Evolutionary conservation across 1,140 invertebrate genomes (phyloP).

Genomic region (Drosophila obscura): DNA sequence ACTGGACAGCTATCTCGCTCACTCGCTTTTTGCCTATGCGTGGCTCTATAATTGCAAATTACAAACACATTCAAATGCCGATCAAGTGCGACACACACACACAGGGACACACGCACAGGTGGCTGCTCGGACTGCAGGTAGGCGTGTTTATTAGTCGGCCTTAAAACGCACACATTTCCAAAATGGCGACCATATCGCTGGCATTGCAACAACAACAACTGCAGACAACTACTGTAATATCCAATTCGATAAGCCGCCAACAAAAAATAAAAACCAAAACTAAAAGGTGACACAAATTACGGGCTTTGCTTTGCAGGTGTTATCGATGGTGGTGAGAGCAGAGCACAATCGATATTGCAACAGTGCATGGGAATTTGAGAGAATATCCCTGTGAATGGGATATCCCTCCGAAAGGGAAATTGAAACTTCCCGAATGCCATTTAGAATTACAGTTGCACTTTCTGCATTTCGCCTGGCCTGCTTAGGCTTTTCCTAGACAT

Average conservation of each 20-base stretch:
- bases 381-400: too few species aligned
- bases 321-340: conserved; percentile 30
- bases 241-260: too few species aligned
- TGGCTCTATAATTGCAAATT: conserved; percentile 74
- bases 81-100: conserved; percentile 21
- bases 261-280: conserved; percentile 13
- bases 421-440: too few species aligned
- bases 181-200: conserved; percentile 69
- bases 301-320: conserved; percentile 29
- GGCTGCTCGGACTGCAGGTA: conserved; percentile 31
- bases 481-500: conserved; percentile 27
- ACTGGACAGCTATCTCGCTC: conserved; percentile 8
- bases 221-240: conserved; percentile 17
- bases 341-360: conserved; percentile 10
- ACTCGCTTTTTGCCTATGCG: conserved; percentile 58
- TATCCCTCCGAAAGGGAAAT: too few species aligned
- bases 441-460: too few species aligned
- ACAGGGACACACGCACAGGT: conserved; percentile 32
- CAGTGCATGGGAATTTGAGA: not conserved
- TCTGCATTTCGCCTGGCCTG: conserved; percentile 5
- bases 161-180: conserved; percentile 49
- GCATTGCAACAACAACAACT: not conserved
- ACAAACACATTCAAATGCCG: conserved; percentile 38
- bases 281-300: conserved; percentile 44
- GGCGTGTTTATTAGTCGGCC: conserved; percentile 71